Conservation (phyloP, 2,888 invertebrate genomes). For the Hylaea fasciaria region DNA sequence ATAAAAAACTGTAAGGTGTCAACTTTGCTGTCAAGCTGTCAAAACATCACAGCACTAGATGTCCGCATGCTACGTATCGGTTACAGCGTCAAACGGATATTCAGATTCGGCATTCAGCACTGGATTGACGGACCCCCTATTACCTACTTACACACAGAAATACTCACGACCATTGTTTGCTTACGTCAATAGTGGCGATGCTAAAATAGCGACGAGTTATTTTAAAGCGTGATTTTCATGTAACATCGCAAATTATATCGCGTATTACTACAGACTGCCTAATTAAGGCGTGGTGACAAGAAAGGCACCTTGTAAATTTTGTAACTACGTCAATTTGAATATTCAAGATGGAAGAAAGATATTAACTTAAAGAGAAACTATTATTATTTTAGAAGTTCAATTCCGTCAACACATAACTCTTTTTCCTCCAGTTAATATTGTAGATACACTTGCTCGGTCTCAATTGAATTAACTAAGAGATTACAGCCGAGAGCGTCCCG, state of each 20-base stretch:
- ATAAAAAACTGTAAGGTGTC: constrained; percentile 25
- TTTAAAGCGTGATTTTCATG: constrained; percentile 39
- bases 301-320: background rate
- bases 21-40: constrained; percentile 42
- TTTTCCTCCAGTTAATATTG: no score
- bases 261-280: constrained; percentile 21
- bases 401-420: no score
- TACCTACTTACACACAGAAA: constrained; percentile 55
- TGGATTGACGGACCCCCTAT: constrained; percentile 51
- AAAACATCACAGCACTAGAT: constrained; percentile 38
- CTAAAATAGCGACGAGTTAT: constrained; percentile 37
- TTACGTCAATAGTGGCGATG: constrained; percentile 58
- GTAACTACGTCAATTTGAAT: background rate
- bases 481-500: constrained; percentile 6
- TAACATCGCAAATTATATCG: constrained; percentile 35
- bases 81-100: constrained; percentile 18
- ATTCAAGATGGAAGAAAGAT: background rate
- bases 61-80: constrained; percentile 3
- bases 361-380: no score
- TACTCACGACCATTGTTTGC: constrained; percentile 64
- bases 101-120: constrained; percentile 33
- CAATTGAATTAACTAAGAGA: constrained; percentile 17
- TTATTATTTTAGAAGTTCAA: no score
- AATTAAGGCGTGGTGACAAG: no score
- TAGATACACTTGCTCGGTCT: no score